Percentiles rank a stretch among this genome's conserved stretches.
Conservation (phyloP, 1,140 invertebrate species). For the Zaprionus inermis region DNA sequence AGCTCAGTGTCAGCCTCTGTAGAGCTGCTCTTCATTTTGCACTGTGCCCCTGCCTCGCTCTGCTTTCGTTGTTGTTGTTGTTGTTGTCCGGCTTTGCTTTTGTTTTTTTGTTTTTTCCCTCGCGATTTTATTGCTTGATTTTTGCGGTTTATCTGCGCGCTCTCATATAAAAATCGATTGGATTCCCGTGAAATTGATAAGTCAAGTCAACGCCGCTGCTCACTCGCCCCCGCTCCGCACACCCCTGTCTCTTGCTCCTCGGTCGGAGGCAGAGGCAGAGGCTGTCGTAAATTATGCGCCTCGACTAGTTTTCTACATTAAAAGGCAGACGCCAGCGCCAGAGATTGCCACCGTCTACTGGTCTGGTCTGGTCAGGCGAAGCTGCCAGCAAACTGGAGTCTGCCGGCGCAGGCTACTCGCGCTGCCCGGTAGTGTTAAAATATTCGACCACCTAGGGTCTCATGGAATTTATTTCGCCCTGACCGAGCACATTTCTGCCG, state of each 20-base stretch:
- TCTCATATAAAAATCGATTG: constrained; percentile 83
- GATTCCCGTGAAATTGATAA: constrained; percentile 84
- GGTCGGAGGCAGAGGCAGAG: constrained; percentile 4
- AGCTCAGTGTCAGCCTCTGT: constrained; percentile 36
- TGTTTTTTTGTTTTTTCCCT: constrained; percentile 32
- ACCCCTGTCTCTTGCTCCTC: constrained; percentile 33
- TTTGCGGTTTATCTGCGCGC: constrained; percentile 81
- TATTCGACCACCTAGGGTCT: constrained; percentile 82
- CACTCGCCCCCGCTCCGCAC: not conserved
- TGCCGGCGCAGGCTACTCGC: constrained; percentile 20
- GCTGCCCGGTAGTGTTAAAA: constrained; percentile 80
- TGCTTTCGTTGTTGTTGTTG: constrained; percentile 37
- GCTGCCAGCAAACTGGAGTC: constrained; percentile 24
- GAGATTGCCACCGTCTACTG: constrained; percentile 69
- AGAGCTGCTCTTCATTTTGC: constrained; percentile 71
- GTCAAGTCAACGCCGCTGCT: constrained; percentile 74
- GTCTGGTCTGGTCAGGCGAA: not conserved
- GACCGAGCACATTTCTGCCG: constrained; percentile 72
- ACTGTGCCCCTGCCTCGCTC: constrained; percentile 29
- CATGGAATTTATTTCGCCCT: constrained; percentile 77
- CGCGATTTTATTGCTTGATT: constrained; percentile 80
- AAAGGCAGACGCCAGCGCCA: constrained; percentile 79
- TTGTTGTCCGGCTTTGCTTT: constrained; percentile 34
- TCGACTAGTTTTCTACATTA: constrained; percentile 83
- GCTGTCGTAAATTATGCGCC: constrained; percentile 78